These are phyloP conservation scores for Drosophila hawaiiensis DNA, from an alignment of 2,888 invertebrate species.

Conservation along the genomic window DNA sequence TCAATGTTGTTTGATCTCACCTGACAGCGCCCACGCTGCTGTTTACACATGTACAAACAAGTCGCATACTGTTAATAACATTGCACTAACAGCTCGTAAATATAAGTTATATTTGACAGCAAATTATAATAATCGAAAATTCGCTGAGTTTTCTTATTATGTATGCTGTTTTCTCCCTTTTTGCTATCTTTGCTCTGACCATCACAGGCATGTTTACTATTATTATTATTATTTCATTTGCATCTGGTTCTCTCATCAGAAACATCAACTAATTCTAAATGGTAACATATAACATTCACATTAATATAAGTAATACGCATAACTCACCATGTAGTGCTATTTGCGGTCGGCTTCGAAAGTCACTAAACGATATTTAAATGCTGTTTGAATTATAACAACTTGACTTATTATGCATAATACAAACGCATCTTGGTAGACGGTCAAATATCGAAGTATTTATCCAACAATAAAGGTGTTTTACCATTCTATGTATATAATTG, in stretches of 20 bases:
- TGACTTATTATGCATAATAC: conserved; percentile 22
- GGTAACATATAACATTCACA: conserved; percentile 32
- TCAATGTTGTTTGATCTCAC: conserved; percentile 29
- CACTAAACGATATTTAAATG: conserved; percentile 23
- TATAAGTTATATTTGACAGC: conserved; percentile 32
- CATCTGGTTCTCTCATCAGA: conserved; percentile 29
- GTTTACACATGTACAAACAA: conserved; percentile 16
- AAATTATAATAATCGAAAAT: conserved; percentile 12
- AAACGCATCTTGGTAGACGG: conserved; percentile 12
- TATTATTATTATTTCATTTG: conserved; percentile 41
- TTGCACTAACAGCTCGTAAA: conserved; percentile 73
- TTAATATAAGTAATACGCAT: conserved; percentile 14
- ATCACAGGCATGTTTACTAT: conserved; percentile 43
- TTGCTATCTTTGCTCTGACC: conserved; percentile 30
- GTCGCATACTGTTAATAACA: conserved; percentile 63
- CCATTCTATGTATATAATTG: conserved; percentile 46
- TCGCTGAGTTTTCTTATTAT: conserved; percentile 12
- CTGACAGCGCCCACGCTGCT: conserved; percentile 14
- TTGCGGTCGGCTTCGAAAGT: conserved; percentile 16
- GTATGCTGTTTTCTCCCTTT: conserved; percentile 6
- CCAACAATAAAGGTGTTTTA: conserved; percentile 38
- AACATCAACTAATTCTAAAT: conserved; percentile 29
- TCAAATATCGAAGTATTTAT: conserved; percentile 32
- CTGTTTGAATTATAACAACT: conserved; percentile 36
- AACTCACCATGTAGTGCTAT: conserved; percentile 9